Evolutionary conservation across 1,140 invertebrate species (phyloP).

Genomic region (Drosophila orosa): DNA sequence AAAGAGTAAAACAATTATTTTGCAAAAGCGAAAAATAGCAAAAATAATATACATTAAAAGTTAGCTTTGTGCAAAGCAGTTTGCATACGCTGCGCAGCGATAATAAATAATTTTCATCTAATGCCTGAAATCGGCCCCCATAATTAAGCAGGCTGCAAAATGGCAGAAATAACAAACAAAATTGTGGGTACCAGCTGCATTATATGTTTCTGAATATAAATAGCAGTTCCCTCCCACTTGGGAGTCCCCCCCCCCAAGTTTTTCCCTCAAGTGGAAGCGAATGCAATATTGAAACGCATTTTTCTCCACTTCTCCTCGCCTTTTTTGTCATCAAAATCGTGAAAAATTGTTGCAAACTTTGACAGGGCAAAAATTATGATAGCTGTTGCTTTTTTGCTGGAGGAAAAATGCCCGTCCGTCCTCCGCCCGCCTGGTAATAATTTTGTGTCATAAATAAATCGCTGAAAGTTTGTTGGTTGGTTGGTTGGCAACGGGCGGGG

Average conservation of each 20-base stretch:
- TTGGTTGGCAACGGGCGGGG: neutral
- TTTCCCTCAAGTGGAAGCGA: slow-evolving; percentile 26
- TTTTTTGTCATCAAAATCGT: slow-evolving; percentile 69
- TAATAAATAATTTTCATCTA: slow-evolving; percentile 70
- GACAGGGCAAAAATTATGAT: slow-evolving; percentile 74
- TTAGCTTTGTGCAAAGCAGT: slow-evolving; percentile 15
- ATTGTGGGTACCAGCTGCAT: slow-evolving; percentile 50
- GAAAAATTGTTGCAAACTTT: slow-evolving; percentile 80
- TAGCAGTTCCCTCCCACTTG: neutral
- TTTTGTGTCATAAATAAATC: slow-evolving; percentile 74
- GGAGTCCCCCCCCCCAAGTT: slow-evolving; percentile 20
- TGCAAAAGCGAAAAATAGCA: slow-evolving; percentile 4
- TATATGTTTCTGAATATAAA: slow-evolving; percentile 21
- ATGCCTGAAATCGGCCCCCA: slow-evolving; percentile 53
- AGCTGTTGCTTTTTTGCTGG: slow-evolving; percentile 48
- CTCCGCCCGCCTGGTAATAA: slow-evolving; percentile 54
- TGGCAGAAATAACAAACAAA: slow-evolving; percentile 34
- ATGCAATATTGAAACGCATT: slow-evolving; percentile 69
- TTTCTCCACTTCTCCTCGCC: slow-evolving; percentile 31
- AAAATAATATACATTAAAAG: slow-evolving; percentile 39
- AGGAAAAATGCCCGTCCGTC: slow-evolving; percentile 9
- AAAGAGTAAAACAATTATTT: slow-evolving; percentile 23
- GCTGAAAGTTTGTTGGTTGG: slow-evolving; percentile 28
- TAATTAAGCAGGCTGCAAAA: slow-evolving; percentile 53
- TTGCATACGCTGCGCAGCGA: slow-evolving; percentile 35